These are phyloP conservation scores for Oryzias celebensis DNA, from an alignment of 2,113 vertebrate species.

Conservation along the genomic window DNA sequence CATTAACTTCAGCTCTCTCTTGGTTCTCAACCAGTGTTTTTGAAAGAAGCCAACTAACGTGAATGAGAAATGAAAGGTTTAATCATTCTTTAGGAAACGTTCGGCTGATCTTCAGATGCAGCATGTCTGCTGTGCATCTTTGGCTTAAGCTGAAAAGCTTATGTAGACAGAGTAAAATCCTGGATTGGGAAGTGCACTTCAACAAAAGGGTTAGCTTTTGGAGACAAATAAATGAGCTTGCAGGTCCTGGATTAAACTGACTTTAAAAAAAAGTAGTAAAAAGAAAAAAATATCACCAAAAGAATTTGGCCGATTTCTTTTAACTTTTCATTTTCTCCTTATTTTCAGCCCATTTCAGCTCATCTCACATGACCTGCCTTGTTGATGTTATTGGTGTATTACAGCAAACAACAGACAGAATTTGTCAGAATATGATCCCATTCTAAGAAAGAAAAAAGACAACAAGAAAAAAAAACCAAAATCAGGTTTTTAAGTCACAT, in stretches of 20 bases:
- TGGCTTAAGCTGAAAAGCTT: slow-evolving; percentile 1
- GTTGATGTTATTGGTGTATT: background rate
- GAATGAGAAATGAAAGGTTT: too few species aligned
- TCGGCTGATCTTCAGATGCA: background rate
- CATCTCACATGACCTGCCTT: background rate
- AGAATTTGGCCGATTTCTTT: too few species aligned
- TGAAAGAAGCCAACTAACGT: too few species aligned
- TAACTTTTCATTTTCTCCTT: background rate
- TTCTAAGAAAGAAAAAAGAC: too few species aligned
- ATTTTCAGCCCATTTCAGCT: background rate
- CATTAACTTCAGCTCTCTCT: too few species aligned
- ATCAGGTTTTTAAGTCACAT: too few species aligned
- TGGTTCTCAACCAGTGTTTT: too few species aligned
- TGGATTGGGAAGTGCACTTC: slow-evolving; percentile 12
- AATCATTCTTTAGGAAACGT: too few species aligned
- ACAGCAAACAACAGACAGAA: too few species aligned
- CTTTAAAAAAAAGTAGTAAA: slow-evolving; percentile 21
- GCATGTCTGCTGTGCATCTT: background rate
- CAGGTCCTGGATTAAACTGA: background rate
- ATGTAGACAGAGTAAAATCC: background rate
- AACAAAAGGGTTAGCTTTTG: slow-evolving; percentile 38
- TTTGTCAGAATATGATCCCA: too few species aligned
- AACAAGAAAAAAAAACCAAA: too few species aligned
- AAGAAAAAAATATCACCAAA: slow-evolving; percentile 8
- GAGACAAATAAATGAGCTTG: slow-evolving; percentile 23